Base-by-base conservation (phyloP, 2,797 vertebrate genomes). In the Pseudocheirus occidentalis region DNA sequence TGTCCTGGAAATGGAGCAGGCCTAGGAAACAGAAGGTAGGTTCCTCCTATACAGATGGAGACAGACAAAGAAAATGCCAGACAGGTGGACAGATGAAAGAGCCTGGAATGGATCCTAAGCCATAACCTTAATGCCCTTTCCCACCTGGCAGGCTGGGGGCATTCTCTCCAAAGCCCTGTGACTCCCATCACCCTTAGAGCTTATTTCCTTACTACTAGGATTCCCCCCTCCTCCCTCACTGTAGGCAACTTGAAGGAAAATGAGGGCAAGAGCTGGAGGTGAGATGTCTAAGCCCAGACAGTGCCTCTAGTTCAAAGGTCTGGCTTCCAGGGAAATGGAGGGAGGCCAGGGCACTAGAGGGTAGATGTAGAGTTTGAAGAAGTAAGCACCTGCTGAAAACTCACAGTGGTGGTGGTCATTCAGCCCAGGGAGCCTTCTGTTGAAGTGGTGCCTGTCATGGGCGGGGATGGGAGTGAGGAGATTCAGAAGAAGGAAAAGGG, bases 51-150 rank as follows among this genome's bases (percentile, higher is more conserved):
- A 66, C 94, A 55, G 87, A 34, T 56, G 62, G 92, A 95, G 91
- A 94, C 90, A 14, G 58, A 59, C 34, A 81, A 59, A 11, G 5
- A 24, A 7, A 24, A n/a, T 55, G 9, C 73, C 0, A 2, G 59
- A 62, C 62, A 59, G 90, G 59, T 91, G 18, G 55, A 56, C 55
- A 91, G 56, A 93, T 93, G 90, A 94, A 95, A 94, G 90, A 29
- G 28, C 66, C 93, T 93, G 58, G 46, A 31, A 50, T 55, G 57
- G 50, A 27, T 62, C 55, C 90, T 1, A 7, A 4, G 4, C 28
- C 50, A 0, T 55, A 66, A 91, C 53, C 89, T 62, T 89, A 90
- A 95, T 93, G 55, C 95, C 81, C n/a, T 52, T n/a, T 57, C 29
- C 11, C 40, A 90, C 40, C 66, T 92, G 27, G 55, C 94, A 94